These are phyloP conservation scores for Eupelmus urozonus DNA, from an alignment of 2,888 invertebrate genomes.

Conservation along the genomic window DNA sequence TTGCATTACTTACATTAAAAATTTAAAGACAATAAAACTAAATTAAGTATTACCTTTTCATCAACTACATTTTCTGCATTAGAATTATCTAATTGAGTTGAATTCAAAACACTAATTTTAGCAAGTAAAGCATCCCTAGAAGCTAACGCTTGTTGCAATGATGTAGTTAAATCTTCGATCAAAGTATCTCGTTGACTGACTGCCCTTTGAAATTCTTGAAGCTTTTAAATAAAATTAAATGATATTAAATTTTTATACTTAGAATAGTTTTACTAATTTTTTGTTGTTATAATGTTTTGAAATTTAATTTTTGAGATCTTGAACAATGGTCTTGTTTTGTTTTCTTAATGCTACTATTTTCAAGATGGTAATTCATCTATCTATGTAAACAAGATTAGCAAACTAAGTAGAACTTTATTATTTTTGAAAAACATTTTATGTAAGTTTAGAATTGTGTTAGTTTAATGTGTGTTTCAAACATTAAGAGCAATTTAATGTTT, in stretches of 20 bases:
- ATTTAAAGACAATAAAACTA: too few species aligned
- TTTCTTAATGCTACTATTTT: constrained; percentile 34
- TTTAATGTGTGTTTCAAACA: too few species aligned
- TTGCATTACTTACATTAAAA: too few species aligned
- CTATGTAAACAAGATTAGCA: too few species aligned
- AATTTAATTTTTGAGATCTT: neutral
- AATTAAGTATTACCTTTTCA: constrained; percentile 53
- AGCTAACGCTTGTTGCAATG: constrained; percentile 83
- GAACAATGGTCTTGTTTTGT: constrained; percentile 24
- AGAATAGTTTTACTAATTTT: constrained; percentile 10
- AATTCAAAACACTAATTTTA: constrained; percentile 81
- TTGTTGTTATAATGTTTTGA: constrained; percentile 3
- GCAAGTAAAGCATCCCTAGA: constrained; percentile 81
- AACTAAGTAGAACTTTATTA: too few species aligned
- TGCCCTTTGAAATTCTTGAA: constrained; percentile 86
- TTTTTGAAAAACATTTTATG: constrained; percentile 16
- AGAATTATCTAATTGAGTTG: constrained; percentile 80
- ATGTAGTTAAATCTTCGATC: constrained; percentile 85
- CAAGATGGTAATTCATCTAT: constrained; percentile 25
- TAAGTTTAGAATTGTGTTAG: too few species aligned
- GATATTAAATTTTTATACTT: constrained; percentile 15
- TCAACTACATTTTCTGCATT: constrained; percentile 51
- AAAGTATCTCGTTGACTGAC: constrained; percentile 84
- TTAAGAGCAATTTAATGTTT: too few species aligned
- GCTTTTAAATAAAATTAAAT: constrained; percentile 75